Evolutionary conservation across 2,888 invertebrate species (phyloP), one percentile per base, ranked within the genome.

Genomic region (Sphinx pinastri): DNA sequence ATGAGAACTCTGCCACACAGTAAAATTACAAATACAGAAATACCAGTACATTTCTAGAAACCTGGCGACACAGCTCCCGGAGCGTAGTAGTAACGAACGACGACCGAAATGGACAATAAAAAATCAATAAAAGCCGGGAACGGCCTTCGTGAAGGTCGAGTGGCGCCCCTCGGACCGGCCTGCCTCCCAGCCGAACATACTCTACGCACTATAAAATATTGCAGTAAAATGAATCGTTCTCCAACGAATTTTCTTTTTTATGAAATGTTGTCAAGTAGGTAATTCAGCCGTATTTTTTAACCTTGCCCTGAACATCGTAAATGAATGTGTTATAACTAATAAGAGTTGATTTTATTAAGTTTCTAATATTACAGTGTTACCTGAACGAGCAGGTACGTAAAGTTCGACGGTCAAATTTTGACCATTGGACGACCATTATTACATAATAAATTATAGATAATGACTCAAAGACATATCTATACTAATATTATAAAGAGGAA

Each of bases 111-210:
- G 93, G 92, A 93, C 92, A 92, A 89, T 93, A 93, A 93, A 93
- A 93, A 93, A 93, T 93, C 92, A 92, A 93, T 92, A 92, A 90
- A 88, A 84, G 88, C 89, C 88, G 91, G 89, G 89, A 84, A 81
- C 88, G 91, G 92, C 92, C 92, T 93, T 91, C 89, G 87, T 77
- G 79, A 91, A 91, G 92, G 92, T 92, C 92, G 89, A 80, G 75
- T 84, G 89, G 84, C 86, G 84, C 72, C 80, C 76, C 80, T 76
- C 81, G 75, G 81, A 82, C 78, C 80, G 80, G 78, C 80, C 82
- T 78, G 74, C 77, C 75, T 77, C 19, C 19, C 11, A 19, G 11
- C 55, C 55, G 55, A 55, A 55, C 4, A 14, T 14, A 19, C 73
- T 76, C 76, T 75, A 76, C 78, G 76, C 78, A 73, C 76, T 75